Evolutionary conservation across 1,140 invertebrate species (phyloP).

Genomic region (Saccostrea cuccullata): DNA sequence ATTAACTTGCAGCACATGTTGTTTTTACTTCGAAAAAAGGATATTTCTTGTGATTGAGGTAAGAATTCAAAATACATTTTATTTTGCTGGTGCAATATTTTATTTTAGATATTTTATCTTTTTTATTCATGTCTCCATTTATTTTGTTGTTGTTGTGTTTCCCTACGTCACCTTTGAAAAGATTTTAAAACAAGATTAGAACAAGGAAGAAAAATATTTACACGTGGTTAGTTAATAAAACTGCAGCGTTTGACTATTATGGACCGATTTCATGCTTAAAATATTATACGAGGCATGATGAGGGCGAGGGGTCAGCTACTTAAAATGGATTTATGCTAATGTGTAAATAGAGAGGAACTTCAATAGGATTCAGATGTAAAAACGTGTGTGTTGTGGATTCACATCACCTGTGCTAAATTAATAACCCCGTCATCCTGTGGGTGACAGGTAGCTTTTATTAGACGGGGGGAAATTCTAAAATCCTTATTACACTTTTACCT

Average conservation of each 20-base stretch:
- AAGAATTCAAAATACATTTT: neutral
- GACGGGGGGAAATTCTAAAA: neutral
- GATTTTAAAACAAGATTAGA: neutral
- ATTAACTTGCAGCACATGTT: neutral
- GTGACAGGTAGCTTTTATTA: neutral
- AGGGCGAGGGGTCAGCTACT: neutral
- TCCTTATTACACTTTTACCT: neutral
- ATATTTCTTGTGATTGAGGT: neutral
- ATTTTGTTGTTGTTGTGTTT: no score
- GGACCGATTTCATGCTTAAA: constrained; percentile 15
- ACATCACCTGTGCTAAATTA: neutral
- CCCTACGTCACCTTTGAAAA: no score
- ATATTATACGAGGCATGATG: neutral
- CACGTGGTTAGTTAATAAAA: neutral
- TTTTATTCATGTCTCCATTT: no score
- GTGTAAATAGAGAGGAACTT: neutral
- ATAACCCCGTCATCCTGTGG: neutral
- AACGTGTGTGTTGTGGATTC: neutral
- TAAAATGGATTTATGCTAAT: constrained; percentile 24
- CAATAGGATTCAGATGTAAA: constrained; percentile 9
- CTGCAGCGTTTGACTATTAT: neutral
- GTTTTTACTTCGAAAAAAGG: neutral
- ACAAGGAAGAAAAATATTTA: neutral
- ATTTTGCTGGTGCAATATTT: neutral
- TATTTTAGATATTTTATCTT: neutral